These are phyloP conservation scores for Pseudomyrmex concolor DNA, from an alignment of 1,140 invertebrate species.

Conservation along the genomic window DNA sequence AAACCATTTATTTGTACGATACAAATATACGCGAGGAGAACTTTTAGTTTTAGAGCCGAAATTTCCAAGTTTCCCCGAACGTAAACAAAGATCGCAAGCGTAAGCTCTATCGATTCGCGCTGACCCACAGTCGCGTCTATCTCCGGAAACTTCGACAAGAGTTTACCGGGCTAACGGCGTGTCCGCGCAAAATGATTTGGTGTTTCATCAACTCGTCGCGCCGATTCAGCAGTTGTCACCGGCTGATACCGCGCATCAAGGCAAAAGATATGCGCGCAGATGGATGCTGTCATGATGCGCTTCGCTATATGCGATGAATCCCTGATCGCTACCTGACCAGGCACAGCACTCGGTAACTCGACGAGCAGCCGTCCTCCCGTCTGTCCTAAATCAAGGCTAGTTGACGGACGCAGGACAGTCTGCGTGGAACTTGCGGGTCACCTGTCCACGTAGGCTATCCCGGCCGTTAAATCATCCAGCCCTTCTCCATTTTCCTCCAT, in stretches of 20 bases:
- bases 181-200: slow-evolving; percentile 61
- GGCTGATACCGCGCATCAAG: slow-evolving; percentile 57
- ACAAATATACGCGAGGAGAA: neutral
- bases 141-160: neutral
- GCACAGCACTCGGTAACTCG: slow-evolving; percentile 32
- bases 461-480: slow-evolving; percentile 70
- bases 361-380: slow-evolving; percentile 51
- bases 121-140: slow-evolving; percentile 15
- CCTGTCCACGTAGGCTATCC: slow-evolving; percentile 70
- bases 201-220: slow-evolving; percentile 67
- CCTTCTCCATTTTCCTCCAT: neutral
- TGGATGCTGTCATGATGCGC: slow-evolving; percentile 45
- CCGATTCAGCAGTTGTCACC: slow-evolving; percentile 60
- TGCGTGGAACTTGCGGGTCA: slow-evolving; percentile 73
- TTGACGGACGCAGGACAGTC: slow-evolving; percentile 72
- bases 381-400: slow-evolving; percentile 69
- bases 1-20: neutral
- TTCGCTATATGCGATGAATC: slow-evolving; percentile 15
- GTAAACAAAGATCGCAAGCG: neutral
- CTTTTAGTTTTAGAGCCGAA: too few species aligned
- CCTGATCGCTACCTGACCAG: slow-evolving; percentile 33
- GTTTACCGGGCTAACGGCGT: neutral
- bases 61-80: too few species aligned
- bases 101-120: slow-evolving; percentile 16
- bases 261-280: slow-evolving; percentile 67